Conservation (phyloP, 2,888 invertebrate genomes). For the Pristionchus entomophagus region DNA sequence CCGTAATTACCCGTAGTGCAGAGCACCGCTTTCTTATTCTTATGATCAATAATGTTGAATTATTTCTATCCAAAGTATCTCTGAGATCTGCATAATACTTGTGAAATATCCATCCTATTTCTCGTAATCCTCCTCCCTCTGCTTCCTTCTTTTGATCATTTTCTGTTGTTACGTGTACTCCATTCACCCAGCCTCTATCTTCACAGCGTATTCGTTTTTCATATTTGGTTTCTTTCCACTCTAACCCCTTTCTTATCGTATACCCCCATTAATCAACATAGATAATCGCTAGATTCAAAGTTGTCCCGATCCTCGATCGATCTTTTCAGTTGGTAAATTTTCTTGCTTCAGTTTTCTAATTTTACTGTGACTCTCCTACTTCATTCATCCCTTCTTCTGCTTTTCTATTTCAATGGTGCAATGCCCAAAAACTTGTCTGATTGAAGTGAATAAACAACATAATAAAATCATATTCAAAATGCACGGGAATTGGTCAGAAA, state of each 20-base stretch:
- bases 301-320: background rate
- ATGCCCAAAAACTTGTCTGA: background rate
- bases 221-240: background rate
- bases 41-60: background rate
- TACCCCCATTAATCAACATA: slow-evolving; percentile 36
- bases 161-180: slow-evolving; percentile 35
- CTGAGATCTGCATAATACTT: slow-evolving; percentile 29
- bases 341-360: slow-evolving; percentile 25
- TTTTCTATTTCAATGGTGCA: slow-evolving; percentile 14
- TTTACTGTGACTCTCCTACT: slow-evolving; percentile 14
- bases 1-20: background rate
- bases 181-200: slow-evolving; percentile 17
- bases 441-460: slow-evolving; percentile 16
- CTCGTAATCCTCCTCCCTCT: background rate
- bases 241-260: background rate
- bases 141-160: no score
- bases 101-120: no score
- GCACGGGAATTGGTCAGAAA: no score
- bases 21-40: background rate
- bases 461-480: background rate
- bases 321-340: background rate
- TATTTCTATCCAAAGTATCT: background rate
- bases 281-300: slow-evolving; percentile 39
- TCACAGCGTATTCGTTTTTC: slow-evolving; percentile 36
- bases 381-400: background rate